Evolutionary conservation across 2,113 vertebrate genomes (phyloP), one percentile per base, ranked within the genome.

Genomic region (Lampris incognitus): DNA sequence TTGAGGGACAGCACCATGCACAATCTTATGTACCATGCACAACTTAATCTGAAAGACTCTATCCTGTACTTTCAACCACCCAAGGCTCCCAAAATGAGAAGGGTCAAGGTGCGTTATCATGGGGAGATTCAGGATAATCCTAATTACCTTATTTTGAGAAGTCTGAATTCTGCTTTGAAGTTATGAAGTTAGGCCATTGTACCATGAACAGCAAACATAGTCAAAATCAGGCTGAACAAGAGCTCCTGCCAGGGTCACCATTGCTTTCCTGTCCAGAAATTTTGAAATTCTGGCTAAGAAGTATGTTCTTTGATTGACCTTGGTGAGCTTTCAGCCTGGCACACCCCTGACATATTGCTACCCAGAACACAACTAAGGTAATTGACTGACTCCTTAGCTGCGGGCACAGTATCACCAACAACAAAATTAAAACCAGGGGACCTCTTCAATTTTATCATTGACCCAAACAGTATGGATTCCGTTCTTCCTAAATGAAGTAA

Each of bases 401-500:
- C 6, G 24, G n/a, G 1, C 10, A n/a, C n/a, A n/a, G n/a, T n/a
- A n/a, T 57, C n/a, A n/a, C 55, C n/a, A 9, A 57, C 55, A 6
- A 57, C n/a, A 2, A 57, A 2, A 3, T 24, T 57, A n/a, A 57
- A 57, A n/a, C n/a, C 10, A 57, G 55, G 11, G 6, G 55, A 11
- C 24, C 24, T 57, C 55, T 36, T 57, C 6, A 57, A 24, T 24
- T 57, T 57, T 57, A 36, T 6, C 11, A n/a, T 57, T 24, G 1
- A 36, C 2, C 55, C 55, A 57, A 57, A 57, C 11, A 57, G 55
- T 57, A 57, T 57, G 11, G 55, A 11, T 24, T 57, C 55, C 6
- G 55, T 57, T 57, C 5, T 57, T n/a, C 55, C 55, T n/a, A 57
- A 24, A 57, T 57, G 55, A 24, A 57, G 55, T 3, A n/a, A 57